Evolutionary conservation across 1,140 invertebrate genomes (phyloP).

Genomic region (Hypsibius dujardini): DNA sequence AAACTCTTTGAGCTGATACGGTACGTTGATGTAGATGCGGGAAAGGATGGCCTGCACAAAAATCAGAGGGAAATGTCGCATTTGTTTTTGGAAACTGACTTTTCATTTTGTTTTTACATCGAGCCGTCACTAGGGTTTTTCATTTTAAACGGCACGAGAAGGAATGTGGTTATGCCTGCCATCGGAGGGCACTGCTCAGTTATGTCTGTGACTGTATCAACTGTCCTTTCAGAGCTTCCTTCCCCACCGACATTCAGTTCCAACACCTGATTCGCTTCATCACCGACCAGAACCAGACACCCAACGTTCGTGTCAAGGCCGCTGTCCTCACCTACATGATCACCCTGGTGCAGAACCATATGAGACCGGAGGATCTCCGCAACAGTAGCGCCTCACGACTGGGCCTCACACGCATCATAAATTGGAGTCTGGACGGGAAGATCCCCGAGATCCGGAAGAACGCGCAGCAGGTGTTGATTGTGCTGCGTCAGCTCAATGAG

Average conservation of each 20-base stretch:
- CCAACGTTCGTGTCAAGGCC: slow-evolving; percentile 59
- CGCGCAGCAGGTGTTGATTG: neutral
- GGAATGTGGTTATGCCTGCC: no score
- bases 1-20: slow-evolving; percentile 29
- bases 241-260: slow-evolving; percentile 46
- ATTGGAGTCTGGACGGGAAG: slow-evolving; percentile 1
- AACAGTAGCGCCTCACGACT: neutral
- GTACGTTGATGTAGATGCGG: neutral
- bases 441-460: neutral
- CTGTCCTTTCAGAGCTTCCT: slow-evolving; percentile 40
- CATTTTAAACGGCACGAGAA: no score
- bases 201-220: no score
- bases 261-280: slow-evolving; percentile 52
- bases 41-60: no score
- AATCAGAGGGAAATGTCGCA: no score
- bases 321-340: slow-evolving; percentile 5
- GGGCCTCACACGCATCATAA: neutral
- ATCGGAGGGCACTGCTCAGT: no score
- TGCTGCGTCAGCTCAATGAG: slow-evolving; percentile 10
- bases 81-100: no score
- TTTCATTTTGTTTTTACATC: no score
- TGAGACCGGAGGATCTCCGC: neutral
- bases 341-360: neutral
- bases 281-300: slow-evolving; percentile 70
- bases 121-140: no score